These are phyloP conservation scores for Myiopsitta monachus DNA, from an alignment of 2,113 vertebrate genomes.

Conservation along the genomic window DNA sequence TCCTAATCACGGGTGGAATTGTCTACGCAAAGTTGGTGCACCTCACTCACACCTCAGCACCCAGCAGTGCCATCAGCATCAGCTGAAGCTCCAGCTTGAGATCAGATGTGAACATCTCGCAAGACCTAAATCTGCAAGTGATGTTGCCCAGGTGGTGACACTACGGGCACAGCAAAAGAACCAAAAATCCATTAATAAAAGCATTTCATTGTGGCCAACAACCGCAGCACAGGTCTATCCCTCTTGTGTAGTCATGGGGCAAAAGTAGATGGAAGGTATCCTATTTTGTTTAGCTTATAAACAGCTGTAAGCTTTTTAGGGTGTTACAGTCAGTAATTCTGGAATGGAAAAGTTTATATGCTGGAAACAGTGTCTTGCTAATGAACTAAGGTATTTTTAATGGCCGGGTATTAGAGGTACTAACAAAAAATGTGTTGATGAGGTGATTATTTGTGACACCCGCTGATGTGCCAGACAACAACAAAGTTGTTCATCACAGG, in stretches of 20 bases:
- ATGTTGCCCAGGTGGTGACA: background rate
- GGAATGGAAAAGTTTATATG: conserved; percentile 9
- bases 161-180: background rate
- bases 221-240: background rate
- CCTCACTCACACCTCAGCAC: background rate
- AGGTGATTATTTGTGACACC: background rate
- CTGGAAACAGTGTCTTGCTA: conserved; percentile 4
- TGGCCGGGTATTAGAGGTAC: background rate
- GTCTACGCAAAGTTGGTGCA: background rate
- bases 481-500: background rate
- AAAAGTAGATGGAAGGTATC: background rate
- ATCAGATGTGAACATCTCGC: background rate
- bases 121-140: background rate
- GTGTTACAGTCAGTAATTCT: background rate
- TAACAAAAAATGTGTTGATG: background rate
- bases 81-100: background rate
- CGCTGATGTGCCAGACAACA: background rate
- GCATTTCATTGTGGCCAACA: background rate
- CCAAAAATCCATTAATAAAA: background rate
- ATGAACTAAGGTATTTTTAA: conserved; percentile 16
- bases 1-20: conserved; percentile 5
- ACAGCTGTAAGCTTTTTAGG: background rate
- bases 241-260: background rate
- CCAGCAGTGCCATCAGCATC: background rate
- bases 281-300: conserved; percentile 6